Base-by-base conservation (phyloP, 2,113 vertebrate species). In the Etheostoma spectabile region DNA sequence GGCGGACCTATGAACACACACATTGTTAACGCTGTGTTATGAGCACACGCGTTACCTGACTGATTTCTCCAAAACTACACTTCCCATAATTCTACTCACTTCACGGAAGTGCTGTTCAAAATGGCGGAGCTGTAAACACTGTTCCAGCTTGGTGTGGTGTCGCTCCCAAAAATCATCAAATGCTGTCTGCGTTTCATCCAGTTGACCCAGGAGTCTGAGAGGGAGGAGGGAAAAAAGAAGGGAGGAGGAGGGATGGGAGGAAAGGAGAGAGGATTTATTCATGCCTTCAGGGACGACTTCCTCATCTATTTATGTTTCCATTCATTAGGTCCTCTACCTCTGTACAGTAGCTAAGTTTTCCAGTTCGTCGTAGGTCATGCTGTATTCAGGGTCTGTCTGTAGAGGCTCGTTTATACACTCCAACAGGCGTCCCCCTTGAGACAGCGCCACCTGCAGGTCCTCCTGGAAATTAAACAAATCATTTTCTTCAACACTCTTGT, bases 161-260 rank as follows among this genome's bases (percentile, higher is more conserved):
- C 97, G 96, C 18, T 96, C 94, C 98, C 98, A 99, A 93, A 99
- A 99, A 69, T 98, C 97, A 46, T 99, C 98, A 59, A 99, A 99
- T 2, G 98, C 98, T 0, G 89, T 92, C 90, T 99, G 97, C 0
- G 98, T 99, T 88, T 99, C 98, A 15, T 96, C 93, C 82, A 99
- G 93, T 64, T 99, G 98, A 72, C 95, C 95, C 66, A 99, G 89
- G 82, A 99, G 96, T 92, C 98, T 99, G 65, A 84, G 77, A 5
- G 18, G 22, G 16, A 18, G 11, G 46, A 14, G 45, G 12, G 27
- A 38, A 6, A 77, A 19, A 6, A 3, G 24, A 30, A 1, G 35
- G 13, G 48, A 18, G 8, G 11, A 27, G 5, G 48, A 0, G 18
- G 0, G 5, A 27, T 1, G 22, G 14, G n/a, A 13, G 57, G 8